Percentiles rank a stretch among this genome's conserved stretches.
Conservation (phyloP, 2,113 vertebrate genomes). For the Petrocephalus microphthalmus region DNA sequence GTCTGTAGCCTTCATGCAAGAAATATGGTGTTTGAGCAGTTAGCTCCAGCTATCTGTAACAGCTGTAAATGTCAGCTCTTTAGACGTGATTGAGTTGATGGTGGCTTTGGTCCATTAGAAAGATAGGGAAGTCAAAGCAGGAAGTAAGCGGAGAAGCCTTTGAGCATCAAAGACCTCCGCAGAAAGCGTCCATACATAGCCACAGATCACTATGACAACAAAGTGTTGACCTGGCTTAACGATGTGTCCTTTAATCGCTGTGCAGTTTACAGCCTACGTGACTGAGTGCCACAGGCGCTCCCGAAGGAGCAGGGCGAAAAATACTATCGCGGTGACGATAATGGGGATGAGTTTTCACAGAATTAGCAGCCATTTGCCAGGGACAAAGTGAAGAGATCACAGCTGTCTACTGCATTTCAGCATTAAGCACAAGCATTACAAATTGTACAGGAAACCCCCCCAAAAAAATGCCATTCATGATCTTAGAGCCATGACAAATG, state of each 20-base stretch:
- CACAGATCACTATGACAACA: slow-evolving; percentile 4
- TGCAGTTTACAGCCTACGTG: neutral
- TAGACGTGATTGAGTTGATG: neutral
- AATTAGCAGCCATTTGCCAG: neutral
- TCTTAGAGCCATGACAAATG: neutral
- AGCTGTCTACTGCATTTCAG: neutral
- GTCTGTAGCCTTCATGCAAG: neutral
- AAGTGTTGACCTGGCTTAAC: neutral
- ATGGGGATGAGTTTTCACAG: neutral
- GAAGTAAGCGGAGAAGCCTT: neutral
- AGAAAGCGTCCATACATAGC: neutral
- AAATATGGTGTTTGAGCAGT: neutral
- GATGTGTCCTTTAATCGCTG: neutral
- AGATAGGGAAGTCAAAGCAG: slow-evolving; percentile 1
- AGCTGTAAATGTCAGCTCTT: neutral
- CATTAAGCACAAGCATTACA: neutral
- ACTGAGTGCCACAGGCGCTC: neutral
- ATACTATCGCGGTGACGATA: neutral
- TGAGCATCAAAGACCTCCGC: slow-evolving; percentile 1
- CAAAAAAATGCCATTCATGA: neutral
- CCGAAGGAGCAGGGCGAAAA: neutral
- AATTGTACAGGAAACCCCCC: neutral
- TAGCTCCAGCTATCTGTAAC: neutral
- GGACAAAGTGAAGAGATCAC: neutral
- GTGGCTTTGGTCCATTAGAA: neutral